phyloP scores from a whole-genome alignment of 2,113 vertebrate species.

The Xiphophorus couchianus region DNA sequence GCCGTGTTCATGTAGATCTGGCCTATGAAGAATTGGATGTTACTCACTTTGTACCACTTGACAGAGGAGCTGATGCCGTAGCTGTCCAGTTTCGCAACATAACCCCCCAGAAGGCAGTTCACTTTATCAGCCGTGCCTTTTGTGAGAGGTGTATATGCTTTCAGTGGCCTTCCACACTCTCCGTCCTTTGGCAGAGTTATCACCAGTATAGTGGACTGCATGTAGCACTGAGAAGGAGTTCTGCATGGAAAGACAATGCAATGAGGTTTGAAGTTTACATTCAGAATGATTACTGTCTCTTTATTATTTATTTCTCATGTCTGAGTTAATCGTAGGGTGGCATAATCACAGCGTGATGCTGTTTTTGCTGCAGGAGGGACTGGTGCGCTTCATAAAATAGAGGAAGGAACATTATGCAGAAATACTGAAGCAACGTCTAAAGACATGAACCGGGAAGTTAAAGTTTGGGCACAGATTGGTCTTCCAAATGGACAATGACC shows the following conservation, averaged over 20 bases:
- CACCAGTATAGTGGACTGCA: constrained; percentile 51
- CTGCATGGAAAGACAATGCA: constrained; percentile 43
- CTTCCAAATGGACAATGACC: no score
- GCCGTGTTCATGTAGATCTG: background rate
- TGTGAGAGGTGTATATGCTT: background rate
- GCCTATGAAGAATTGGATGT: background rate
- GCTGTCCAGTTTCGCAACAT: constrained; percentile 69
- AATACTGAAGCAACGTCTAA: no score
- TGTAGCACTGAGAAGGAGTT: constrained; percentile 63
- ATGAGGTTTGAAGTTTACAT: background rate
- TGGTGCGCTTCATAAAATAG: no score
- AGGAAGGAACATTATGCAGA: no score
- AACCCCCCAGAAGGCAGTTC: constrained; percentile 80
- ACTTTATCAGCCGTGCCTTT: constrained; percentile 61
- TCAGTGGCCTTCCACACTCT: constrained; percentile 42
- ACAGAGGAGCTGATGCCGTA: constrained; percentile 74
- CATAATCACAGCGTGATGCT: no score
- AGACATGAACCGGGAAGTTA: no score
- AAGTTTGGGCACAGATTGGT: no score
- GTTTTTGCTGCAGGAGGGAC: no score
- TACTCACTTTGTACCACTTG: constrained; percentile 88
- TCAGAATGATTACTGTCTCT: background rate
- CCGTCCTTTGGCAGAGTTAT: constrained; percentile 34
- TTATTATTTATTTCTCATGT: no score
- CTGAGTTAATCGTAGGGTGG: no score